Base-by-base conservation (phyloP, 2,888 invertebrate genomes). In the Amiota mariae region DNA sequence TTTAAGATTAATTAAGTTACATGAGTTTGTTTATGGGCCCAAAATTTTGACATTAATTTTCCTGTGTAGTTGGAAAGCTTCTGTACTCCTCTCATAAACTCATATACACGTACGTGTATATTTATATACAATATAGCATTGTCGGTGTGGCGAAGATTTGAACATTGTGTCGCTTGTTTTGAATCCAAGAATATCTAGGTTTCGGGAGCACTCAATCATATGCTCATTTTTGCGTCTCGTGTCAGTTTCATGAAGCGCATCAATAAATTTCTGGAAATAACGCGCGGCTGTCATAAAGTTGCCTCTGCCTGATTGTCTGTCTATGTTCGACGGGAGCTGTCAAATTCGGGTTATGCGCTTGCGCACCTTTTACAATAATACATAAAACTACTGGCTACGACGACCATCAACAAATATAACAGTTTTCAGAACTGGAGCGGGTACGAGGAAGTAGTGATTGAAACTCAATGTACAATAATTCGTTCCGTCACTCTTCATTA, bases 131-230 rank as follows among this genome's bases (percentile, higher is more conserved):
- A 2, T 6, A 36, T 6, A 2, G 4, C 6, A 36, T 36, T 36
- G 36, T 36, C 1, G 48, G 61, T 61, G 24, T 72, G 46, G 47
- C 59, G 49, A 15, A 18, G 46, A 63, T 63, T 36, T 63, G 46
- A 70, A 15, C 24, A 71, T 63, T 75, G 20, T 72, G 74, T 73
- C 72, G 76, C 73, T 70, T 67, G 70, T 70, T 73, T 76, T 77
- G 74, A 72, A 73, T 73, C 46, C 20, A 18, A 20, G 75, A 76
- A 72, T 75, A 73, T 76, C 73, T 70, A 70, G 70, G 72, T 74
- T 70, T 78, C 72, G 72, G 72, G 75, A 77, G 66, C 77, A 77
- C 79, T 79, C 80, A 80, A 81, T 81, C 81, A 82, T 79, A 64
- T 59, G 57, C 49, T 24, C 67, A 68, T 54, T 54, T 68, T 20